A percentile compares a stretch with the other conserved stretches of the same genome.
Conservation (phyloP, 2,113 vertebrate genomes). For the Microcebus tavaratra region DNA sequence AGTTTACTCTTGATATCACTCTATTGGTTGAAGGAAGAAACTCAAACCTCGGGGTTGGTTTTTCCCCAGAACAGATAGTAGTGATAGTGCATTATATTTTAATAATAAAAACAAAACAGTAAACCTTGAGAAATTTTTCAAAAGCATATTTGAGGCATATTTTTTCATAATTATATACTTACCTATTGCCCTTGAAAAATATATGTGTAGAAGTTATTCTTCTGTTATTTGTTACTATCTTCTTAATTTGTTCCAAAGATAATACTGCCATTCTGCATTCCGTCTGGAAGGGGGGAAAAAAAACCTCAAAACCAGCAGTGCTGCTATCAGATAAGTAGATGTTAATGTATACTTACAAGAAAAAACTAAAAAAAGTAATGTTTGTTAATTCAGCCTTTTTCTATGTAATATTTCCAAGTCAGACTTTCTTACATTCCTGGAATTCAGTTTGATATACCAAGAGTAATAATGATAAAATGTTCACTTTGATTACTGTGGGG, state of each 20-base stretch:
- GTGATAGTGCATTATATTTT: conserved; percentile 59
- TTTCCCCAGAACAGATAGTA: conserved; percentile 70
- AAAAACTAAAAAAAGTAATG: conserved; percentile 24
- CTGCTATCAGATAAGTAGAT: conserved; percentile 60
- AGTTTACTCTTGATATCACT: conserved; percentile 39
- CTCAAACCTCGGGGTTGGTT: conserved; percentile 68
- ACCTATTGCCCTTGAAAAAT: conserved; percentile 83
- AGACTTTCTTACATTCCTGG: conserved; percentile 77
- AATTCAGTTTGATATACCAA: conserved; percentile 55
- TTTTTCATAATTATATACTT: conserved; percentile 82
- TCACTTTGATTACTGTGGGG: conserved; percentile 62
- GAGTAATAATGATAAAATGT: conserved; percentile 56
- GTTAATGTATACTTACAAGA: conserved; percentile 39
- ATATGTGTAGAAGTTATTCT: conserved; percentile 75
- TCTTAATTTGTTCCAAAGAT: conserved; percentile 81
- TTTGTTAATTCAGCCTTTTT: conserved; percentile 65
- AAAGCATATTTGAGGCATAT: conserved; percentile 78
- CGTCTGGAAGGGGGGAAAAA: conserved; percentile 55
- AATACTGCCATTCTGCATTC: conserved; percentile 77
- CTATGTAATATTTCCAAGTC: conserved; percentile 64
- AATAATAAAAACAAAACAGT: conserved; percentile 75
- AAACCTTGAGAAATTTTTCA: conserved; percentile 79
- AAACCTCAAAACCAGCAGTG: conserved; percentile 60
- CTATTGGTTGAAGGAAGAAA: conserved; percentile 20
- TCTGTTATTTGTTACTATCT: conserved; percentile 70